Base-by-base conservation (phyloP, 2,888 invertebrate species). In the Smittia aterrima region DNA sequence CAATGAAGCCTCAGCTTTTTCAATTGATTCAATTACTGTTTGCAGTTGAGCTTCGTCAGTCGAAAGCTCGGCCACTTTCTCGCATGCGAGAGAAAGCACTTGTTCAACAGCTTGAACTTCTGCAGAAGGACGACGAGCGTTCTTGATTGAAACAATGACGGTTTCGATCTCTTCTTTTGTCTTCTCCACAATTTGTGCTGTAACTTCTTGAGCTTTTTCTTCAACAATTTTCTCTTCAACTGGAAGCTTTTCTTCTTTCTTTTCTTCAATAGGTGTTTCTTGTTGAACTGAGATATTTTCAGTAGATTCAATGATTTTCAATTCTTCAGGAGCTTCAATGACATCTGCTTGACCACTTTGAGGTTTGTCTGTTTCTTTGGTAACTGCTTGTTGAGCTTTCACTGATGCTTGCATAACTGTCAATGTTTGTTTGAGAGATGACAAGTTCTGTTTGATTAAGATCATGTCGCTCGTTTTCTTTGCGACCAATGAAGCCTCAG, bases 111-210 rank as follows among this genome's bases (percentile, higher is more conserved):
- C 77, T 1, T 78, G 77, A 1, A 78, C 78, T 27, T 32, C 32
- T 32, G 32, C 32, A 6, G 32, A 32, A 6, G 32, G 79, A 18
- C 79, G 81, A 79, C 77, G 86, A 76, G 76, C 82, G 79, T 77
- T 81, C 78, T 73, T 82, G 79, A 20, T 81, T 79, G 58, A 82
- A 83, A 18, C 76, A 76, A 1, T 80, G 80, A 77, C 84, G 84
- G 75, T 79, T 80, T 79, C 77, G 32, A 83, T 77, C 41, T 80
- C 77, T 7, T 77, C 78, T 62, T 79, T 77, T 32, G 77, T 75
- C 70, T 78, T 78, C 16, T 74, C 66, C 4, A 32, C 32, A 3
- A 32, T 9, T 32, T 32, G 4, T 0, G 77, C 73, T 75, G 78
- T 76, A 18, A 77, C 78, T 0, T 75, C 18, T 13, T 77, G 58